Evolutionary conservation across 1,140 invertebrate species (phyloP), one percentile per base, ranked within the genome.

Genomic region (Ditylenchus dipsaci): DNA sequence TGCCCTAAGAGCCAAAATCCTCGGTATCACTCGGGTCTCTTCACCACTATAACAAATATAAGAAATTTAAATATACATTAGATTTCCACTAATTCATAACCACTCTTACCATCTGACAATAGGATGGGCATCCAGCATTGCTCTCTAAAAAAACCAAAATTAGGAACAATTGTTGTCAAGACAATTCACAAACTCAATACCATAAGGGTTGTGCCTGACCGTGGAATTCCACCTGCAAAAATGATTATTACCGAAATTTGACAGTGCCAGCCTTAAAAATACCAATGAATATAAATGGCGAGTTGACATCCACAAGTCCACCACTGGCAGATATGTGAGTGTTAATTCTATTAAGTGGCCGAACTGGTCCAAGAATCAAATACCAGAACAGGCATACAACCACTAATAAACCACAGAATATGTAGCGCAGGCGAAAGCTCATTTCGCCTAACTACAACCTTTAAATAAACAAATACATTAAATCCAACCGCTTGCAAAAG

Each of bases 121-220:
- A n/a, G 92, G 92, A 88, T 98, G 95, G 49, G 95, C 94, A 86
- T 98, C 95, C 62, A 98, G 86, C 91, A 98, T 95, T 69, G 93
- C 95, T 82, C 95, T 87, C 33, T 38, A 38, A 3, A 38, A 11
- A 38, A 38, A 11, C 33, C 3, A 38, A 89, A 95, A 73, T 27
- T 75, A 69, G 45, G 69, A 74, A 33, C 73, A 23, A n/a, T 94
- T 27, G 94, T 94, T 72, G 3, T 0, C 15, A n/a, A n/a, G n/a
- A n/a, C n/a, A n/a, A n/a, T n/a, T n/a, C n/a, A n/a, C n/a, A n/a
- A n/a, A n/a, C n/a, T n/a, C n/a, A n/a, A n/a, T 38, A 38, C 33
- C 59, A 70, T 70, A 42, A 72, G 61, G 11, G 72, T 74, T 17
- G 72, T 74, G 23, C 72, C 72, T 33, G 56, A 72, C 21, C 73